Evolutionary conservation across 2,797 vertebrate genomes (phyloP).

Genomic region (Loriculus beryllinus): DNA sequence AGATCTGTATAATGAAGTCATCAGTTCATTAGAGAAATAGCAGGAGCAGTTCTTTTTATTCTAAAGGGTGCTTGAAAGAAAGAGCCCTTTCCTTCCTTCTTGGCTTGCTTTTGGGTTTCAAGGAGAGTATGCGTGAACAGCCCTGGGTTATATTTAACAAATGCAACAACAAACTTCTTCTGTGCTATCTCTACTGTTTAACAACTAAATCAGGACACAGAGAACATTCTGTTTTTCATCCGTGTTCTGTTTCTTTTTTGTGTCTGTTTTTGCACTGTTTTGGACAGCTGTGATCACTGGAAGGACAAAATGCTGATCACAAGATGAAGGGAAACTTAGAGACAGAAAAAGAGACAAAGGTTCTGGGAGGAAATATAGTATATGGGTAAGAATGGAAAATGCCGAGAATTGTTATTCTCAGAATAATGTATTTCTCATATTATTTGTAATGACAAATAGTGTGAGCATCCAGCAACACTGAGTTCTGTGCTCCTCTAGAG

Average conservation of each 20-base stretch:
- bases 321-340: not conserved
- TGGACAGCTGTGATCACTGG: not conserved
- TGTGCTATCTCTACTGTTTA: not conserved
- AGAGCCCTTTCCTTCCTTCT: conserved; percentile 24
- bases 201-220: not conserved
- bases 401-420: not conserved
- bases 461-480: not conserved
- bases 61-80: conserved; percentile 37
- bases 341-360: not conserved
- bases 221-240: conserved; percentile 49
- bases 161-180: not conserved
- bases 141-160: conserved; percentile 23
- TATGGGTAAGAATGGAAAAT: not conserved
- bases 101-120: conserved; percentile 26
- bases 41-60: not conserved
- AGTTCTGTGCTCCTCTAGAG: not conserved
- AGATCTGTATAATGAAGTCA: conserved; percentile 7
- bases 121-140: not conserved
- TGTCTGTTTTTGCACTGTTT: conserved; percentile 11
- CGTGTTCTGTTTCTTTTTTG: not conserved
- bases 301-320: conserved; percentile 15
- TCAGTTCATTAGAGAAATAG: conserved; percentile 28
- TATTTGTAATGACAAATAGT: not conserved
- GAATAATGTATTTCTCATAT: not conserved
- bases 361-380: not conserved